Conservation (phyloP, 1,140 invertebrate genomes). For the Tetranychus cinnabarinus region DNA sequence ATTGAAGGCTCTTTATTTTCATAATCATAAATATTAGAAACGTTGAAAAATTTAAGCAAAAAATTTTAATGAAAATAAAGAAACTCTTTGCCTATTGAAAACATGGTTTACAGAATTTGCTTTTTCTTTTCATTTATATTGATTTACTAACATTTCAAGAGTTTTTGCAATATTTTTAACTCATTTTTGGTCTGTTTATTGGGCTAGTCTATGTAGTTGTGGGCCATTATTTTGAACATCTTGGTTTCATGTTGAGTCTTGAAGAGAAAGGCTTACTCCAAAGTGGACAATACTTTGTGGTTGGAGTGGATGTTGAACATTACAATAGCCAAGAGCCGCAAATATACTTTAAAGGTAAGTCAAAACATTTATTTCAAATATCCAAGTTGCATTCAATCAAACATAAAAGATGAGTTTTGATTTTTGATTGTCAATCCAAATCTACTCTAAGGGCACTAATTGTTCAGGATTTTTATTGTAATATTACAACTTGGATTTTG, state of each 20-base stretch:
- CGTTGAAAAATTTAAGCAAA: too few relatives aligned
- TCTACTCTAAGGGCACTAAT: background rate
- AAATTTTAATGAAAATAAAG: too few relatives aligned
- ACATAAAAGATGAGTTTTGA: too few relatives aligned
- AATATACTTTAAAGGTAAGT: constrained; percentile 37
- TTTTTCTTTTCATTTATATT: too few relatives aligned
- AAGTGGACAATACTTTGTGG: constrained; percentile 65
- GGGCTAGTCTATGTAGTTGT: constrained; percentile 66
- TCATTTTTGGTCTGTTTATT: too few relatives aligned
- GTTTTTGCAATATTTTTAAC: too few relatives aligned
- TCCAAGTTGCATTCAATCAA: too few relatives aligned
- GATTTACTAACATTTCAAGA: too few relatives aligned
- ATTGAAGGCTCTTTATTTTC: too few relatives aligned
- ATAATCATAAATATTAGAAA: too few relatives aligned
- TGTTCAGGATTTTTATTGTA: background rate
- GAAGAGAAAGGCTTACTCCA: constrained; percentile 55
- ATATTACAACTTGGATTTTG: background rate
- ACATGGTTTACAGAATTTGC: too few relatives aligned
- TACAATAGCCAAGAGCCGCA: constrained; percentile 46
- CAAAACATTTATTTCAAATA: background rate
- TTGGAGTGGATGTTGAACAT: constrained; percentile 68
- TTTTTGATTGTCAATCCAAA: background rate
- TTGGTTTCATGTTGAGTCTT: constrained; percentile 54
- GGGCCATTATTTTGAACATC: constrained; percentile 61
- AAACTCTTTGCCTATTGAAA: too few relatives aligned